These are phyloP conservation scores for Hyla sarda DNA, from an alignment of 2,113 vertebrate species.

Conservation along the genomic window DNA sequence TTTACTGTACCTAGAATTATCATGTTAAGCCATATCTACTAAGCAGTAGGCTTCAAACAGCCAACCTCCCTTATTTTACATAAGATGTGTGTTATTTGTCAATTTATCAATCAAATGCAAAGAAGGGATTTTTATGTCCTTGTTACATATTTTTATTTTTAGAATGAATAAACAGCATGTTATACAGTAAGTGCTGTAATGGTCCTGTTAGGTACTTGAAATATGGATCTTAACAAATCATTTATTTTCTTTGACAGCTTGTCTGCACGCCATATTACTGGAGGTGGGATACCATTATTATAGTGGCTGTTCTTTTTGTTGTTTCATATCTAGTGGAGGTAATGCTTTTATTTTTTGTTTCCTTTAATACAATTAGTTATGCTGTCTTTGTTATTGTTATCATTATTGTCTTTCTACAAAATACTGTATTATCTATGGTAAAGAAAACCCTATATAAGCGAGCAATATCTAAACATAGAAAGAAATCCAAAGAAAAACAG, in stretches of 20 bases:
- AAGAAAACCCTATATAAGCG: too few species aligned
- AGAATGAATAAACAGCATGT: background rate
- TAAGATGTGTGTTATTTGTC: background rate
- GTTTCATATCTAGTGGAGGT: conserved; percentile 43
- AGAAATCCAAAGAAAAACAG: too few species aligned
- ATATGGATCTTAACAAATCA: background rate
- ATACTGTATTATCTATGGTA: too few species aligned
- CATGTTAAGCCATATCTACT: background rate
- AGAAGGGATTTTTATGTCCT: too few species aligned
- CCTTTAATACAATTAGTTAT: background rate
- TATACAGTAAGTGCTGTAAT: background rate
- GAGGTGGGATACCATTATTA: conserved; percentile 28
- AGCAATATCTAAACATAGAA: too few species aligned
- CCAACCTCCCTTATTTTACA: background rate
- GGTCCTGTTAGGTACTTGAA: background rate
- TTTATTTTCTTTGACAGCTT: conserved; percentile 20
- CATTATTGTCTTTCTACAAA: too few species aligned
- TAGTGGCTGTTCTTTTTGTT: conserved; percentile 22
- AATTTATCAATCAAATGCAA: too few species aligned
- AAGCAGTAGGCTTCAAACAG: too few species aligned
- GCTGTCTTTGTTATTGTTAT: background rate
- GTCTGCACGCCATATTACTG: conserved; percentile 52
- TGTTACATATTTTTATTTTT: too few species aligned
- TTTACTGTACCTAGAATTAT: too few species aligned
- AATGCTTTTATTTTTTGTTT: background rate